Evolutionary conservation across 2,113 vertebrate genomes (phyloP).

Genomic region (Chaetodon trifascialis): DNA sequence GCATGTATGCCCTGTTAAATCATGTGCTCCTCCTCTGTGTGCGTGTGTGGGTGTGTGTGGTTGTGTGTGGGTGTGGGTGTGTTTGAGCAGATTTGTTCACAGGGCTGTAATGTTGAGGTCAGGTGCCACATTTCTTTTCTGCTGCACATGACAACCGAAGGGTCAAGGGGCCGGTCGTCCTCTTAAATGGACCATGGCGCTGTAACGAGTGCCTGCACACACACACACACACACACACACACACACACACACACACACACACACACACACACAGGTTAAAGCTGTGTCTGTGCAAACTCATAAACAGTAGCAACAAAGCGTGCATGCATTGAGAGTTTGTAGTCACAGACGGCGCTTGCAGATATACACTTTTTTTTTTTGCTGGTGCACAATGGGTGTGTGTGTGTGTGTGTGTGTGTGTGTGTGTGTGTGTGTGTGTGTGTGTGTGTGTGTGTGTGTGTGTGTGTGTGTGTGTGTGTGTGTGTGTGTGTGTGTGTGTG

Average conservation of each 20-base stretch:
- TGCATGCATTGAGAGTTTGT: not conserved
- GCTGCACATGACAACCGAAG: slow-evolving; percentile 60
- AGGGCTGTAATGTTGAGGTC: slow-evolving; percentile 65
- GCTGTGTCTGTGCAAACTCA: not conserved
- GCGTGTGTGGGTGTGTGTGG: not conserved
- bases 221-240: not conserved
- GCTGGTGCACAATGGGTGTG: slow-evolving; percentile 1
- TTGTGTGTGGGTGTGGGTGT: slow-evolving; percentile 16
- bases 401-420: not conserved
- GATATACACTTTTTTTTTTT: not conserved
- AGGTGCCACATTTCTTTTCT: slow-evolving; percentile 71
- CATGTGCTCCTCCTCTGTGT: not conserved
- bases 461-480: not conserved
- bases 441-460: slow-evolving; percentile 7
- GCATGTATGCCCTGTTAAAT: slow-evolving; percentile 2
- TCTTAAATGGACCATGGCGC: not conserved
- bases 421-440: not conserved
- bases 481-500: not conserved
- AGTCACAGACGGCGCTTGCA: not conserved
- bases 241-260: not conserved
- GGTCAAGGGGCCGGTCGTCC: slow-evolving; percentile 25
- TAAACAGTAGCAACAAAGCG: not conserved
- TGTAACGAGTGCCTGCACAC: not conserved
- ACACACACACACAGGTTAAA: slow-evolving; percentile 9
- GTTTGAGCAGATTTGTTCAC: slow-evolving; percentile 39